Percentiles rank a stretch among this genome's conserved stretches.
Conservation (phyloP, 2,888 invertebrate species). For the Spodoptera littoralis region DNA sequence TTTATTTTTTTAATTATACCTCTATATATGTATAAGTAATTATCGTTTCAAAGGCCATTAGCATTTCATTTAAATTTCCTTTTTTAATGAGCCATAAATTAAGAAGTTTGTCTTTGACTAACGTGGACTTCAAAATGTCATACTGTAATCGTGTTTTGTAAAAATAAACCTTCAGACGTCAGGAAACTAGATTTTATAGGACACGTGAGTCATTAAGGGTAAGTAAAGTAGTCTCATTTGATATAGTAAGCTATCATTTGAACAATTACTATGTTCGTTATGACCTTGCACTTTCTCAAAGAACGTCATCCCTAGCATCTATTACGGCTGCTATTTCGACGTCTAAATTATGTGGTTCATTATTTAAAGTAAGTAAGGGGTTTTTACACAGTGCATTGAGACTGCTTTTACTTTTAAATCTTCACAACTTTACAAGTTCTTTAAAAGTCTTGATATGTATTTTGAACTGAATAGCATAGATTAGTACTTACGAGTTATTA, state of each 20-base stretch:
- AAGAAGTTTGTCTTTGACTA: not conserved
- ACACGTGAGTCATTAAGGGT: constrained; percentile 3
- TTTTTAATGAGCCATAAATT: constrained; percentile 7
- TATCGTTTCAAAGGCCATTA: not conserved
- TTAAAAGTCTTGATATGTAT: too few relatives aligned
- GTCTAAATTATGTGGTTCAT: constrained; percentile 43
- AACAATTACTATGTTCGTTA: constrained; percentile 18
- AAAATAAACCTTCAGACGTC: not conserved
- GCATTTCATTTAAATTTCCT: too few relatives aligned
- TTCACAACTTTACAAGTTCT: not conserved
- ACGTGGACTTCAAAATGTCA: not conserved
- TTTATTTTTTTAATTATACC: constrained; percentile 13
- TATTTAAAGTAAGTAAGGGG: constrained; percentile 26
- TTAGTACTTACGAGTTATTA: too few relatives aligned
- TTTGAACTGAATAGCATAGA: too few relatives aligned
- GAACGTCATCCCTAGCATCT: constrained; percentile 47
- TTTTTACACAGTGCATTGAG: constrained; percentile 12
- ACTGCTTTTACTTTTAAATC: not conserved
- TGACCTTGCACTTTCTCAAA: constrained; percentile 63
- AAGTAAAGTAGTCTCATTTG: constrained; percentile 12
- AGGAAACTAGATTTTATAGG: constrained; percentile 1
- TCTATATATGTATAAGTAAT: too few relatives aligned
- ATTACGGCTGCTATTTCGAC: constrained; percentile 47
- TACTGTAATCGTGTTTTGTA: not conserved
- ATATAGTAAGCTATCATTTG: constrained; percentile 8